Conservation (phyloP, 2,113 vertebrate species). For the Chascanopsetta lugubris region DNA sequence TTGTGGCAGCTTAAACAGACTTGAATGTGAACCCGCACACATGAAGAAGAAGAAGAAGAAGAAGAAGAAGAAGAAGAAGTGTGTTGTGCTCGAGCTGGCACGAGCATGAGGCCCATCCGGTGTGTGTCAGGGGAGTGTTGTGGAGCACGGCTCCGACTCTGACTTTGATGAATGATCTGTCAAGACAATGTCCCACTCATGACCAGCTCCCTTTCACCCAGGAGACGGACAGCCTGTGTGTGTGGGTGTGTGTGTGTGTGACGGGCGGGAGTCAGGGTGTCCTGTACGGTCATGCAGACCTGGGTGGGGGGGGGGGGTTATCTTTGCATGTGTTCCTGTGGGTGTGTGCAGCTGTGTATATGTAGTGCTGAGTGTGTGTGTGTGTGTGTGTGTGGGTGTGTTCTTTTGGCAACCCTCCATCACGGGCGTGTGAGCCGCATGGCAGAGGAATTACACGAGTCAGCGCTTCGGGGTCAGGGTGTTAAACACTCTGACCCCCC, state of each 20-base stretch:
- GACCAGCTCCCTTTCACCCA: constrained; percentile 65
- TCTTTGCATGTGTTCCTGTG: constrained; percentile 45
- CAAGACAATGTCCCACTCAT: constrained; percentile 63
- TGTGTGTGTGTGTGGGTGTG: constrained; percentile 43
- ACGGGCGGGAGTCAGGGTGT: too few species aligned
- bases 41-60: too few species aligned
- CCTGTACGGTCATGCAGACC: too few species aligned
- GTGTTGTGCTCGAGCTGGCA: constrained; percentile 52
- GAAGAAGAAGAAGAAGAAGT: too few species aligned
- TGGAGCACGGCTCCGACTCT: constrained; percentile 47
- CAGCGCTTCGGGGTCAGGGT: constrained; percentile 51
- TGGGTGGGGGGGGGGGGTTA: constrained; percentile 35
- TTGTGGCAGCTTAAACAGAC: constrained; percentile 50
- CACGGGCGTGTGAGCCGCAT: constrained; percentile 28
- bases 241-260: constrained; percentile 11
- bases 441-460: constrained; percentile 58
- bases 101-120: constrained; percentile 54
- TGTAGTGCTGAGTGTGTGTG: constrained; percentile 35
- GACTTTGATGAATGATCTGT: constrained; percentile 83
- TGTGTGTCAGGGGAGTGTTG: constrained; percentile 62
- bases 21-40: constrained; percentile 18
- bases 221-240: constrained; percentile 47
- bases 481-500: constrained; percentile 81
- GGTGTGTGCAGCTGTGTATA: constrained; percentile 28
- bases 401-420: constrained; percentile 47